Base-by-base conservation (phyloP, 2,797 vertebrate genomes). In the Microctenopoma stevenorrisi region DNA sequence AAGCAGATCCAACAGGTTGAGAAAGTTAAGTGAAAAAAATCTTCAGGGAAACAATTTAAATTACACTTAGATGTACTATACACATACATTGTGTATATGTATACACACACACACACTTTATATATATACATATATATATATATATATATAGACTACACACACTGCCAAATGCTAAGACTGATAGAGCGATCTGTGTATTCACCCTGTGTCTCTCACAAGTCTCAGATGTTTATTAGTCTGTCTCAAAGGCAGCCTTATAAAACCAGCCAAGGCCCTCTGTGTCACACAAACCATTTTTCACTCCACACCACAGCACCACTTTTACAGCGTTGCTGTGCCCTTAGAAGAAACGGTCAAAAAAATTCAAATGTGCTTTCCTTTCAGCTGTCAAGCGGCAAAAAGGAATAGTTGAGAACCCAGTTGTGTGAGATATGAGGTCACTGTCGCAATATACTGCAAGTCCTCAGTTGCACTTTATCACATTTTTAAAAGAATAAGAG, bases 341-440 rank as follows among this genome's bases (percentile, higher is more conserved):
- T 74, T 22, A 60, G 56, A 81, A 59, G 44, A 70, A 76, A 72
- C 4, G 33, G 46, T 64, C 35, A 78, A 69, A 78, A 61, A 35
- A 64, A 72, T 62, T 85, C 48, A 78, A 72, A 86, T 71, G 62
- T 49, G 18, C 28, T 68, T 50, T 38, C 54, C 81, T 69, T 69
- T 66, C 61, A 71, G 68, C 63, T 78, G 82, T 74, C 75, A 73
- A 66, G 14, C 4, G 4, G 44, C 70, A 75, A 72, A 22, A 69
- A 75, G 43, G 68, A 79, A 80, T 64, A 67, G 37, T 58, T 57
- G 68, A 81, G 76, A 54, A 49, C 33, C 68, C 15, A 7, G 54
- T 66, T 73, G 62, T 68, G 30, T 88, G 76, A 84, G 72, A 74
- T 82, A 84, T 74, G 83, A 85, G 86, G 87, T 88, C 76, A 67